Percentiles rank a stretch among this genome's conserved stretches.
Conservation (phyloP, 2,888 invertebrate genomes). For the Agrotis ipsilon region DNA sequence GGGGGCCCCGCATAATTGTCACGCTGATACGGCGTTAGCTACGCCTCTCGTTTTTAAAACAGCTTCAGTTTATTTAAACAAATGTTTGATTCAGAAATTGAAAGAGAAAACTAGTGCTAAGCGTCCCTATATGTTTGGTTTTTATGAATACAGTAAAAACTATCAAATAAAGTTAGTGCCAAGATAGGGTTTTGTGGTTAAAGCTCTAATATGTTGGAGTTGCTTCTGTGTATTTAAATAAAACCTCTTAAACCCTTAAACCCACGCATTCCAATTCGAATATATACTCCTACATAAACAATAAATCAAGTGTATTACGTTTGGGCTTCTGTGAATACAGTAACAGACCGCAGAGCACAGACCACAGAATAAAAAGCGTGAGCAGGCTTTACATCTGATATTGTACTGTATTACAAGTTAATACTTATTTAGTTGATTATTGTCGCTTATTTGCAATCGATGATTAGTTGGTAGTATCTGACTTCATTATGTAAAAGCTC, state of each 20-base stretch:
- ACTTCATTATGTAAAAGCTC: background rate
- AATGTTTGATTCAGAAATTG: background rate
- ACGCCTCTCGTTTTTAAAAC: too few relatives aligned
- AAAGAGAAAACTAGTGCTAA: background rate
- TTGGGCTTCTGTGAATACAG: constrained; percentile 3
- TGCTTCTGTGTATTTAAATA: too few relatives aligned
- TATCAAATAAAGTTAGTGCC: background rate
- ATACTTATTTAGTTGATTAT: background rate
- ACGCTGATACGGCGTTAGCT: too few relatives aligned
- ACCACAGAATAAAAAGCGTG: background rate
- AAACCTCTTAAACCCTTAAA: background rate
- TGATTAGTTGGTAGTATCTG: background rate
- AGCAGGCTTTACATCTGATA: background rate
- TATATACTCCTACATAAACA: background rate
- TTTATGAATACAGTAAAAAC: background rate
- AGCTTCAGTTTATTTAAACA: too few relatives aligned
- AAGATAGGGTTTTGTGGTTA: background rate
- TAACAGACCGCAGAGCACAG: constrained; percentile 1
- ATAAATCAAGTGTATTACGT: constrained; percentile 23
- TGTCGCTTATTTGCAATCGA: background rate
- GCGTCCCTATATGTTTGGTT: background rate
- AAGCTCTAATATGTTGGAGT: background rate
- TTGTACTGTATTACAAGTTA: background rate
- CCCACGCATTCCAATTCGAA: constrained; percentile 16
- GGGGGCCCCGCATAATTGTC: too few relatives aligned